Conservation (phyloP, 2,888 invertebrate genomes). For the Incurvaria masculella region DNA sequence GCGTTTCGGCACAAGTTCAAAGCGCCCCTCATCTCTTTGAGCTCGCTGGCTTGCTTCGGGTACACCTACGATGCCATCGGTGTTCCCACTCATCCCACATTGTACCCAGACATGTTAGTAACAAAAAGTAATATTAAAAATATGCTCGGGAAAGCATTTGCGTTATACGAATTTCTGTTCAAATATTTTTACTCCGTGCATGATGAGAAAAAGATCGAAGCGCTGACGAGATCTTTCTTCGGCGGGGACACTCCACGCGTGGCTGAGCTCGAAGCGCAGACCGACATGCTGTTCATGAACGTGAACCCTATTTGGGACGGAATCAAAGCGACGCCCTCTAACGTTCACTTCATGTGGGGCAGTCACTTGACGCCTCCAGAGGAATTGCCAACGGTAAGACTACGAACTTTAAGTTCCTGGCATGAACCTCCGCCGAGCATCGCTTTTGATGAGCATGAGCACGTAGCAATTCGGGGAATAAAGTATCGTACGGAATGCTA, state of each 20-base stretch:
- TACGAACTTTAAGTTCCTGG: too few species aligned
- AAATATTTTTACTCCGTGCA: background rate
- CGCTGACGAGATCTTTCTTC: constrained; percentile 5
- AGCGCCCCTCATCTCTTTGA: constrained; percentile 34
- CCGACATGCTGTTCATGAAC: constrained; percentile 13
- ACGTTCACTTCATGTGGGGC: constrained; percentile 8
- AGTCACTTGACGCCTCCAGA: constrained; percentile 11
- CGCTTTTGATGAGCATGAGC: too few species aligned
- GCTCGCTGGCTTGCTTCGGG: constrained; percentile 25
- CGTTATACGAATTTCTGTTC: background rate
- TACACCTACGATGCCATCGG: constrained; percentile 26
- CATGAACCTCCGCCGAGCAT: too few species aligned
- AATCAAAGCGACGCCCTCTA: constrained; percentile 11
- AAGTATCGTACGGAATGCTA: too few species aligned
- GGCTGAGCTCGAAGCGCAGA: constrained; percentile 6
- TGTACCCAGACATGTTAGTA: constrained; percentile 25
- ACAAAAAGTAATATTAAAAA: constrained; percentile 21
- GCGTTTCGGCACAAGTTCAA: constrained; percentile 32
- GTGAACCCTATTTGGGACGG: constrained; percentile 9
- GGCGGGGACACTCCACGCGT: constrained; percentile 7
- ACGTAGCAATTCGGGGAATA: too few species aligned
- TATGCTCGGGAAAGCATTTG: constrained; percentile 16
- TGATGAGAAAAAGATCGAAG: background rate
- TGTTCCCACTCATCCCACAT: constrained; percentile 29
- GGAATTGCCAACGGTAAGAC: constrained; percentile 11